Evolutionary conservation across 1,140 invertebrate species (phyloP), one percentile per base, ranked within the genome.

Genomic region (Chlorops oryzae): DNA sequence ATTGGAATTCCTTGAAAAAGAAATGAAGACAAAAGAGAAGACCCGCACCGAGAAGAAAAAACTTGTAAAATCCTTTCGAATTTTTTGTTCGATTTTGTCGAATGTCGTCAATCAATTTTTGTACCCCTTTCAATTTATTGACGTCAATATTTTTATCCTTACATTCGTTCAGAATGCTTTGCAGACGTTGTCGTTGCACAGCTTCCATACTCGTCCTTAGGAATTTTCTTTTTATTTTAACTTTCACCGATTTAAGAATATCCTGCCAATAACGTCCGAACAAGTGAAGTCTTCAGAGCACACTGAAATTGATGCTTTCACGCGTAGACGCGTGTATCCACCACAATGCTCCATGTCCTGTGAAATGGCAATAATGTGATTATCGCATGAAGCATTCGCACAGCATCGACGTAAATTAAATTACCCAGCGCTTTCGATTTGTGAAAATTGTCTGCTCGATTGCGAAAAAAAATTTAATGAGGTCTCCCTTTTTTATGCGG

Each of bases 281-380:
- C n/a, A n/a, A n/a, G n/a, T n/a, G n/a, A n/a, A n/a, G n/a, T n/a
- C n/a, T n/a, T n/a, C n/a, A n/a, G n/a, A n/a, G 34, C 34, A n/a
- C 38, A 39, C 15, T 17, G 15, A 39, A 13, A 13, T n/a, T 7
- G 27, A 7, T 32, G 27, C 27, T 32, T 7, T n/a, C n/a, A 32
- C 27, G 7, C 27, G 27, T 32, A 32, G 7, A 9, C 34, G 35
- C 47, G 9, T 22, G 28, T 32, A 32, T 32, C 28, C 28, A 32
- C 28, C 9, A 15, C 28, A 32, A 32, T 32, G 15, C 28, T 15
- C 9, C 28, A 32, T 40, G 51, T 42, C 49, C 65, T 50, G 18
- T 69, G 50, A 55, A 47, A 52, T 49, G 61, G 47, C 45, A 69
- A 58, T 69, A 65, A 69, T 64, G 53, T 50, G 58, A 61, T 69